These are phyloP conservation scores for Thysanoteuthis rhombus DNA, from an alignment of 2,888 invertebrate species.

Conservation along the genomic window DNA sequence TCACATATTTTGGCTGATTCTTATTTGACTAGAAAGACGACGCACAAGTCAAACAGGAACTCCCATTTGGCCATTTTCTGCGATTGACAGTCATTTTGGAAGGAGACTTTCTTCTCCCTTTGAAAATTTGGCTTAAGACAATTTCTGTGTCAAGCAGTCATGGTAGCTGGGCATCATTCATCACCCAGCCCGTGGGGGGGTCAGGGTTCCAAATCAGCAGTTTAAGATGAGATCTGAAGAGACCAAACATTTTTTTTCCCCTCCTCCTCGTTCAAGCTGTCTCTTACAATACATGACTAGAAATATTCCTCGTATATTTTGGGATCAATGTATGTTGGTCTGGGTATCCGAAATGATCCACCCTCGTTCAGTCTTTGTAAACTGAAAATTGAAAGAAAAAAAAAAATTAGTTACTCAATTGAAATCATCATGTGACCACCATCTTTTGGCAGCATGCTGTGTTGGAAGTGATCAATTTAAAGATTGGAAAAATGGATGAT, in stretches of 20 bases:
- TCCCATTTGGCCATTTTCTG: neutral
- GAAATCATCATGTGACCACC: too few relatives aligned
- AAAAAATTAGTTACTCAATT: too few relatives aligned
- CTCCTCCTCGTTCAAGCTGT: neutral
- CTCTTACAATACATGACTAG: constrained; percentile 37
- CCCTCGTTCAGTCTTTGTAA: constrained; percentile 44
- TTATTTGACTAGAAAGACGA: neutral
- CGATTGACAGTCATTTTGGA: neutral
- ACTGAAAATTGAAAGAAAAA: constrained; percentile 41
- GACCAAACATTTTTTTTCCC: neutral
- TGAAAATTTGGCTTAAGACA: neutral
- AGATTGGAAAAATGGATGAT: too few relatives aligned
- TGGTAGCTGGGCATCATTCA: neutral
- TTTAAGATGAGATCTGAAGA: constrained; percentile 21
- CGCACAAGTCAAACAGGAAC: neutral
- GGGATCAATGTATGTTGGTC: constrained; percentile 58
- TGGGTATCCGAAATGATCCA: constrained; percentile 55
- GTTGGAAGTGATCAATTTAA: too few relatives aligned
- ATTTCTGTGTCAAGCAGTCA: neutral
- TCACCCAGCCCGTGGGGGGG: neutral
- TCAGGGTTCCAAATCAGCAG: neutral
- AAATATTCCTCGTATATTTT: constrained; percentile 58
- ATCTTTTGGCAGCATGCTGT: too few relatives aligned
- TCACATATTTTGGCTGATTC: neutral
- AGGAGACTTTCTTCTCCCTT: neutral